Evolutionary conservation across 1,140 invertebrate species (phyloP).

Genomic region (Diabrotica undecimpunctata): DNA sequence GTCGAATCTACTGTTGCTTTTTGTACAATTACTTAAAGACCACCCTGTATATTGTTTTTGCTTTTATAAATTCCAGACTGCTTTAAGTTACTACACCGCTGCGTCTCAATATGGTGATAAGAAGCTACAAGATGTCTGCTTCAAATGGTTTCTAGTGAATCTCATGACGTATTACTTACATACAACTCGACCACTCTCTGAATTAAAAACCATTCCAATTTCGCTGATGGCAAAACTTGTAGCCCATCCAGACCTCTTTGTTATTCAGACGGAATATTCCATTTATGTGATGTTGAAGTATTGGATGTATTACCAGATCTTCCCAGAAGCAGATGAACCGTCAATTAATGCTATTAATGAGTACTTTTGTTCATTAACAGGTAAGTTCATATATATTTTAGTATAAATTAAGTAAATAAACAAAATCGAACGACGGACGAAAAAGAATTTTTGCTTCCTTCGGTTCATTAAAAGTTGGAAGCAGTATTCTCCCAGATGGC

Average conservation of each 20-base stretch:
- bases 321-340: conserved; percentile 28
- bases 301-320: conserved; percentile 59
- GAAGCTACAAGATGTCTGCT: conserved; percentile 58
- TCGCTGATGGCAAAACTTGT: conserved; percentile 67
- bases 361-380: conserved; percentile 49
- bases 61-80: conserved; percentile 62
- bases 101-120: conserved; percentile 65
- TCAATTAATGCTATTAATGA: conserved; percentile 44
- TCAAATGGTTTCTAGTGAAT: conserved; percentile 70
- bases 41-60: too few relatives aligned
- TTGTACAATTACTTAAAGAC: too few relatives aligned
- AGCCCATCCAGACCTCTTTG: conserved; percentile 63
- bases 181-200: conserved; percentile 49
- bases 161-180: conserved; percentile 57
- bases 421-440: too few relatives aligned
- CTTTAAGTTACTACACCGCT: conserved; percentile 66
- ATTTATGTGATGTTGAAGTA: conserved; percentile 69
- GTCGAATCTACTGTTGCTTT: too few relatives aligned
- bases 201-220: conserved; percentile 47
- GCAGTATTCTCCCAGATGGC: too few relatives aligned
- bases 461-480: too few relatives aligned
- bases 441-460: too few relatives aligned
- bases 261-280: conserved; percentile 79
- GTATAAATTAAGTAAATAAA: too few relatives aligned
- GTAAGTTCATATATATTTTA: conserved; percentile 27